Evolutionary conservation across 2,888 invertebrate genomes (phyloP), one percentile per base, ranked within the genome.

Genomic region (Azorinus chamasolen): DNA sequence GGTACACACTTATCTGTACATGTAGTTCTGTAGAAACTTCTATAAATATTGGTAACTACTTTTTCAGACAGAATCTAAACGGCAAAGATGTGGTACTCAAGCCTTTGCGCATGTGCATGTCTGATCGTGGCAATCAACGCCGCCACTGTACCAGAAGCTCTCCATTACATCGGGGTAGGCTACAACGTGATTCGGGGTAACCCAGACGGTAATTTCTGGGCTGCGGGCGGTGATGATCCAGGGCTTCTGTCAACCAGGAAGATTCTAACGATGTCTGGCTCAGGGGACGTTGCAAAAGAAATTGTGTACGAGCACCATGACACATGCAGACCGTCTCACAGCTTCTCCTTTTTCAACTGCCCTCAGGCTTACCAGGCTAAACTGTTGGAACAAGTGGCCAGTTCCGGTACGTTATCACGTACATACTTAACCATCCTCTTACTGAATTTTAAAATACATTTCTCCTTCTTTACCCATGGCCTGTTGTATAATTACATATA

Each of bases 161-260:
- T 81, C 16, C 79, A 78, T 59, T 83, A 61, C 57, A 75, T 81
- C 18, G 81, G 81, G 2, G 81, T 81, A 1, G 81, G 81, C 39
- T 81, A 81, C 58, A 81, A 81, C 46, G 20, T 78, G 1, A 46
- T 81, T 24, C 41, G 58, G 20, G 81, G 78, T 10, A 78, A 81
- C 45, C 81, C 81, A 41, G 81, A 81, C 48, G 81, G 81, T 14
- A 72, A 81, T 41, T 81, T 81, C 58, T 81, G 81, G 81, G 69
- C 73, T 0, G 54, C 68, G 6, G 81, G 81, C 37, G 81, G 81
- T 0, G 81, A 81, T 39, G 81, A 81, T 51, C 81, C 81, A 14
- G 81, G 81, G 16, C 61, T 81, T 8, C 32, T 78, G 50, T 61
- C 72, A 10, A 81, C 81, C 6, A 66, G 81, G 43, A 81, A 81